These are phyloP conservation scores for Ommatoiulus sabulosus DNA, from an alignment of 2,888 invertebrate species.

Conservation along the genomic window DNA sequence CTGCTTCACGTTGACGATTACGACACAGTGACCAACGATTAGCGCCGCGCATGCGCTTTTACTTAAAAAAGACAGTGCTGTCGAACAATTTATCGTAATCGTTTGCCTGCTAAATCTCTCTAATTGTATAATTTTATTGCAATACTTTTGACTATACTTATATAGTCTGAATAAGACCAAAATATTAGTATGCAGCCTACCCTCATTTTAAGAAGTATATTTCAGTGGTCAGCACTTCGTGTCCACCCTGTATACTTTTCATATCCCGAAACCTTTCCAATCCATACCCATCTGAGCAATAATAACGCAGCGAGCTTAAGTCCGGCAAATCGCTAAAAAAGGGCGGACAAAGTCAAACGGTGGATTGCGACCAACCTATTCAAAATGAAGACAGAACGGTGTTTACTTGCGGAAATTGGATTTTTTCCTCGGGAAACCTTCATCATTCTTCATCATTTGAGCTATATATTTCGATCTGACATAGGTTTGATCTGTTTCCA, in stretches of 20 bases:
- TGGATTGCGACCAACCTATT: conserved; percentile 50
- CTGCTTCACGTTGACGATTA: too few species aligned
- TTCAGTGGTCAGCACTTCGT: background rate
- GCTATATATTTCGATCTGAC: conserved; percentile 56
- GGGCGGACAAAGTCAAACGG: conserved; percentile 47
- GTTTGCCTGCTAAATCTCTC: too few species aligned
- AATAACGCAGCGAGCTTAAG: background rate
- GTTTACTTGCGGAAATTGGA: conserved; percentile 57
- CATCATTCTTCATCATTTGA: conserved; percentile 57
- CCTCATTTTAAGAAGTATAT: background rate
- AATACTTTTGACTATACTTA: too few species aligned
- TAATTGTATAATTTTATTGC: too few species aligned
- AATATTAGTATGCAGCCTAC: too few species aligned
- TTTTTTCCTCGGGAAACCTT: conserved; percentile 54
- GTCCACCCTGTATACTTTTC: background rate
- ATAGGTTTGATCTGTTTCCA: conserved; percentile 54
- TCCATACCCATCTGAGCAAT: conserved; percentile 32
- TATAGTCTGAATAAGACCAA: too few species aligned
- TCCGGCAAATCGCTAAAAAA: conserved; percentile 44
- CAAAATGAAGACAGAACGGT: conserved; percentile 55
- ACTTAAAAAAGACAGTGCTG: too few species aligned
- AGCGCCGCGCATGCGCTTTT: too few species aligned
- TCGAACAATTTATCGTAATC: too few species aligned
- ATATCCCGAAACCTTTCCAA: background rate
- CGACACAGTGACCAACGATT: too few species aligned